These are phyloP conservation scores for Lampropteryx suffumata DNA, from an alignment of 2,888 invertebrate species.

Conservation along the genomic window DNA sequence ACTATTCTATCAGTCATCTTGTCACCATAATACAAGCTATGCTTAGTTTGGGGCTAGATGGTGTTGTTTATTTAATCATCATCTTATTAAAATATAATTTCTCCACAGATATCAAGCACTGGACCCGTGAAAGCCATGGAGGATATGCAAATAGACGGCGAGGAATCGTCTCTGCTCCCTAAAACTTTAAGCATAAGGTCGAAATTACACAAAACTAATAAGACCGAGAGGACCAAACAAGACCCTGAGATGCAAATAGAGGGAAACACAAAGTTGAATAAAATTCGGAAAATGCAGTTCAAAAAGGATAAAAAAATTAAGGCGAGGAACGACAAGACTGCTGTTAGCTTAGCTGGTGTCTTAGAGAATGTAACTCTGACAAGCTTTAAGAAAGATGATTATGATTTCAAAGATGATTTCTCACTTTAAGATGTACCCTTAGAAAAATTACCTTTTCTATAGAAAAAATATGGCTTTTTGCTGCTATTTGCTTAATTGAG, in stretches of 20 bases:
- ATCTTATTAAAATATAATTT: constrained; percentile 20
- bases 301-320: constrained; percentile 85
- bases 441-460: too few relatives aligned
- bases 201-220: constrained; percentile 60
- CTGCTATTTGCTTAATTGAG: too few relatives aligned
- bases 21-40: too few relatives aligned
- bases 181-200: constrained; percentile 66
- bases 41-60: too few relatives aligned
- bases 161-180: constrained; percentile 66
- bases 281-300: constrained; percentile 78
- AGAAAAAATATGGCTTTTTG: too few relatives aligned
- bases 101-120: constrained; percentile 83
- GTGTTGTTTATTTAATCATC: too few relatives aligned
- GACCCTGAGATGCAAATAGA: constrained; percentile 87
- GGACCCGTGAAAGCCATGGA: constrained; percentile 83
- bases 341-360: constrained; percentile 84
- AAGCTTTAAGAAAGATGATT: constrained; percentile 75
- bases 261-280: constrained; percentile 83
- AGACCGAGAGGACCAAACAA: constrained; percentile 63
- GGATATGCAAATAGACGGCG: constrained; percentile 82
- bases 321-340: constrained; percentile 82
- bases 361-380: constrained; percentile 84
- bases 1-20: too few relatives aligned
- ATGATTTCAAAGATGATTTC: constrained; percentile 85
- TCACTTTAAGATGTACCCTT: too few relatives aligned